Conservation (phyloP, 2,888 invertebrate genomes). For the Lithophane leautieri region DNA sequence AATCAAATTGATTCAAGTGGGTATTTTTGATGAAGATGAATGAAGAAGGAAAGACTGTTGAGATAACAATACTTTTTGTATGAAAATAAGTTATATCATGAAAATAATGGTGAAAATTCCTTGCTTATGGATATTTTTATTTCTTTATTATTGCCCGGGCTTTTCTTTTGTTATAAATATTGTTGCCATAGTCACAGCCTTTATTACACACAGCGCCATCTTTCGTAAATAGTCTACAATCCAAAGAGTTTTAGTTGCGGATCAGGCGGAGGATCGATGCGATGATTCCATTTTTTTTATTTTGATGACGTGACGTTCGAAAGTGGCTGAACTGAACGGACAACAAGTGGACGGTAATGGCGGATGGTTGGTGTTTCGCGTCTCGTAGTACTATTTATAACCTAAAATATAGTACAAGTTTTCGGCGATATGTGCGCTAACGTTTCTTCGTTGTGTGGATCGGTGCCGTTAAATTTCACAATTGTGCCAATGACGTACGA, state of each 20-base stretch:
- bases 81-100: not conserved
- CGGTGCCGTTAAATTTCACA: conserved; percentile 88
- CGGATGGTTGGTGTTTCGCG: conserved; percentile 90
- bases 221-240: conserved; percentile 64
- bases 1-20: not conserved
- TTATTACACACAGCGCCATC: conserved; percentile 75
- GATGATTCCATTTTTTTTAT: conserved; percentile 74
- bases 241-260: conserved; percentile 45
- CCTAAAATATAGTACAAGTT: conserved; percentile 91
- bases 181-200: conserved; percentile 2
- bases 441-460: conserved; percentile 88
- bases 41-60: not conserved
- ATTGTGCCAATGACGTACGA: conserved; percentile 88
- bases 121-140: not conserved
- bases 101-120: conserved; percentile 63
- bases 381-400: conserved; percentile 91
- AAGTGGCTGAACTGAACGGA: conserved; percentile 82
- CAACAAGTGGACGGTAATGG: conserved; percentile 89
- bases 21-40: not conserved
- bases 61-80: not conserved
- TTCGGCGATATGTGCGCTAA: conserved; percentile 91
- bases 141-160: not conserved
- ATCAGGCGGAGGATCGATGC: conserved; percentile 65
- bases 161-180: not conserved
- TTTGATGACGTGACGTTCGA: conserved; percentile 89